A percentile compares a stretch with the other conserved stretches of the same genome.
Conservation (phyloP, 2,888 invertebrate species). For the Agelastica alni region DNA sequence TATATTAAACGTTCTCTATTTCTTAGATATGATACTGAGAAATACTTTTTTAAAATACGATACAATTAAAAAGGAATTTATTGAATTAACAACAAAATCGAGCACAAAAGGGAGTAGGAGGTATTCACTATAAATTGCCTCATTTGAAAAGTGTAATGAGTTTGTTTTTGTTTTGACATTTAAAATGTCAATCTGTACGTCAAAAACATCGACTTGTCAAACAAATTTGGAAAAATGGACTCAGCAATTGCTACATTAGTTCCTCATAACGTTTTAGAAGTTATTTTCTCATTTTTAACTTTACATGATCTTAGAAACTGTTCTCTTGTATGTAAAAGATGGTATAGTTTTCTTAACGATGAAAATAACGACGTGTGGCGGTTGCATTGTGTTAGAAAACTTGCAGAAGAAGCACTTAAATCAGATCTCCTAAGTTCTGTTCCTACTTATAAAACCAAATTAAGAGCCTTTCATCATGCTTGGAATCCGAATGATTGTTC, state of each 20-base stretch:
- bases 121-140: too few species aligned
- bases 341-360: conserved; percentile 87
- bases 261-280: conserved; percentile 82
- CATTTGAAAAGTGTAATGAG: too few species aligned
- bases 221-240: conserved; percentile 53
- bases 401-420: conserved; percentile 86
- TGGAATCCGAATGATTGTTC: conserved; percentile 99
- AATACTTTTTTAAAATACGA: too few species aligned
- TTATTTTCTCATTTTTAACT: conserved; percentile 89
- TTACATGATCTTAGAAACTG: conserved; percentile 86
- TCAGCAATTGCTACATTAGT: conserved; percentile 67
- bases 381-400: conserved; percentile 80
- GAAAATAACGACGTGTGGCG: conserved; percentile 97
- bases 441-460: conserved; percentile 89
- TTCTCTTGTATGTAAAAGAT: conserved; percentile 89
- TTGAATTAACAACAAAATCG: too few species aligned
- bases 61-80: too few species aligned
- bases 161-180: background rate
- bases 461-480: conserved; percentile 90
- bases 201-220: conserved; percentile 26
- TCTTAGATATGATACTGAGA: too few species aligned
- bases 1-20: too few species aligned
- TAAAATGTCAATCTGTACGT: conserved; percentile 8
- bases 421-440: conserved; percentile 89
- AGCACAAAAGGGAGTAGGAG: too few species aligned